Percentiles rank a stretch among this genome's conserved stretches.
These are phyloP conservation scores for Arizona elegans DNA, from an alignment of 2,113 vertebrate species.

Conservation along the genomic window DNA sequence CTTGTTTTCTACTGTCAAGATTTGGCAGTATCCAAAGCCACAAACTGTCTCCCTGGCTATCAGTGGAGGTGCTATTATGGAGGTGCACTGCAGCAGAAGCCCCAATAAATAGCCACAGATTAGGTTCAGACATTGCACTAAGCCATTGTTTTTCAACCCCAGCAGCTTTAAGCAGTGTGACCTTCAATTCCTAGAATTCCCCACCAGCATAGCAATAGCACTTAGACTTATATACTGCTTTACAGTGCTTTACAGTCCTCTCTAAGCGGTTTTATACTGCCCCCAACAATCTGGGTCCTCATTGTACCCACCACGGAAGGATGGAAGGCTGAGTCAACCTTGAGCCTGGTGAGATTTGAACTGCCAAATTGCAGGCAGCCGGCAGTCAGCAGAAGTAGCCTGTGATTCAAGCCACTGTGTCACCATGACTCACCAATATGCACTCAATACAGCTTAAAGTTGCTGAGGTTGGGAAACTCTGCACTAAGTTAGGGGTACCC, in stretches of 20 bases:
- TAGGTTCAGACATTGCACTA: not conserved
- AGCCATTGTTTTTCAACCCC: not conserved
- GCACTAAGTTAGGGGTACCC: not conserved
- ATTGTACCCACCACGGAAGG: no score
- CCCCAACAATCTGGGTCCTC: no score
- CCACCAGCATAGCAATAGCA: not conserved
- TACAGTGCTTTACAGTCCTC: no score
- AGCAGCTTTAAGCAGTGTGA: not conserved
- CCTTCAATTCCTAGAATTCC: not conserved
- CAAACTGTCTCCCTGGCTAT: not conserved
- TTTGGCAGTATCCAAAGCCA: not conserved
- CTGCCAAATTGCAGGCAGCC: no score
- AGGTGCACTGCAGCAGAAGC: not conserved
- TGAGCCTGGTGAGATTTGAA: no score
- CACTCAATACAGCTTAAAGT: not conserved
- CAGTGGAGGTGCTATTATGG: not conserved
- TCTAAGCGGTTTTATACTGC: no score
- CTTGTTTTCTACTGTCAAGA: not conserved
- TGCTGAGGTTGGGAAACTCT: not conserved
- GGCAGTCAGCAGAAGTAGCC: no score
- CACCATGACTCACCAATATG: not conserved
- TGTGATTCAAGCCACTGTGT: no score
- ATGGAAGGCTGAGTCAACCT: no score
- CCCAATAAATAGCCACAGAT: not conserved
- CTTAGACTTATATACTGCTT: no score